These are phyloP conservation scores for Ptilorrhoa leucosticta DNA, from an alignment of 2,113 vertebrate genomes.

Conservation along the genomic window DNA sequence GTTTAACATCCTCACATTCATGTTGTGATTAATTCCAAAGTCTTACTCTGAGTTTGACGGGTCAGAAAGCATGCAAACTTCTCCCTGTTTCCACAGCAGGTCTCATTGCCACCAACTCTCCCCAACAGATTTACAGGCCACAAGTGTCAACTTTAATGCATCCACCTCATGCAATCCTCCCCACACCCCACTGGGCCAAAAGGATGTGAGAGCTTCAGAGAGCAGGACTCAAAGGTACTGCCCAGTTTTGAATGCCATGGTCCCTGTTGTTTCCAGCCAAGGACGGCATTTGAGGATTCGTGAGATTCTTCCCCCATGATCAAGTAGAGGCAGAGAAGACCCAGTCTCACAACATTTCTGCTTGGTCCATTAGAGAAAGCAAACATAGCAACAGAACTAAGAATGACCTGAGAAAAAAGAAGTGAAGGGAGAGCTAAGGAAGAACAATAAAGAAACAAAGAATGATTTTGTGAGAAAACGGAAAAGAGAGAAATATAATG, in stretches of 20 bases:
- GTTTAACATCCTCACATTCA: constrained; percentile 12
- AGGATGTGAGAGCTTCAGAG: not conserved
- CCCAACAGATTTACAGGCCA: constrained; percentile 26
- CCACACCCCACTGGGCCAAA: not conserved
- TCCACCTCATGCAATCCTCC: not conserved
- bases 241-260: not conserved
- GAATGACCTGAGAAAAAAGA: not conserved
- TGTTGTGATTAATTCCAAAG: not conserved
- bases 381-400: not conserved
- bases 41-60: not conserved
- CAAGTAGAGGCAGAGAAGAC: not conserved
- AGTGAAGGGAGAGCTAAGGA: not conserved
- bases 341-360: not conserved
- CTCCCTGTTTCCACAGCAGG: constrained; percentile 11
- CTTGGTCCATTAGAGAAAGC: not conserved
- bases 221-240: not conserved
- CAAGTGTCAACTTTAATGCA: not conserved
- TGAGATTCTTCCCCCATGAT: not conserved
- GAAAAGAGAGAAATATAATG: not conserved
- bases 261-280: not conserved
- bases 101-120: not conserved
- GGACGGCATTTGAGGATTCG: not conserved
- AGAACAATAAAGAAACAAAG: not conserved
- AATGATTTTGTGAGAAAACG: not conserved
- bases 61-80: constrained; percentile 64